Percentiles rank a stretch among this genome's conserved stretches.
These are phyloP conservation scores for Mythimna pallens DNA, from an alignment of 2,888 invertebrate species.

Conservation along the genomic window DNA sequence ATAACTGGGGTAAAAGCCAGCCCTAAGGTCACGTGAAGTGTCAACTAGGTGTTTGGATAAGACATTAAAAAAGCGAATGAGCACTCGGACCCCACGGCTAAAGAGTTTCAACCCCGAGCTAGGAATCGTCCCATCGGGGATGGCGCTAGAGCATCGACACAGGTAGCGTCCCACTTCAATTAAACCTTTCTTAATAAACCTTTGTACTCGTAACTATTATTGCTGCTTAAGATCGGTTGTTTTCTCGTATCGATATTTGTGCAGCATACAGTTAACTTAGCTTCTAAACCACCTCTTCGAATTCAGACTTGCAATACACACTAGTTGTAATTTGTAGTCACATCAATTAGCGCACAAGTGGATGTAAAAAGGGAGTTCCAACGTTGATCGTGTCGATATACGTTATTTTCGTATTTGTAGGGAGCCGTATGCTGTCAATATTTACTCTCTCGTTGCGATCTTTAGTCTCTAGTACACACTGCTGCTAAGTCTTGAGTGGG, in stretches of 20 bases:
- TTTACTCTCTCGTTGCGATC: slow-evolving; percentile 30
- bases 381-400: neutral
- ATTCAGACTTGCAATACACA: neutral
- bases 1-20: too few species aligned
- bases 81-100: too few species aligned
- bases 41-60: too few species aligned
- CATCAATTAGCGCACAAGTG: slow-evolving; percentile 11
- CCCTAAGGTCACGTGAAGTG: too few species aligned
- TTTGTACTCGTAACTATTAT: neutral
- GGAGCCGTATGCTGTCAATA: slow-evolving; percentile 26
- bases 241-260: neutral
- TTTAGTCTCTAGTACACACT: slow-evolving; percentile 25
- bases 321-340: slow-evolving; percentile 13
- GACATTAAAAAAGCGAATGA: too few species aligned
- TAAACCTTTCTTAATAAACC: neutral
- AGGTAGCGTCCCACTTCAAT: neutral
- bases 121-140: too few species aligned
- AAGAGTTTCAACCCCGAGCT: too few species aligned
- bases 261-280: neutral
- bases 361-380: slow-evolving; percentile 1
- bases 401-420: slow-evolving; percentile 18
- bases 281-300: neutral
- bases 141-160: too few species aligned
- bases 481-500: slow-evolving; percentile 11
- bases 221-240: neutral